Percentiles rank a stretch among this genome's conserved stretches.
phyloP scores from a whole-genome alignment of 2,113 vertebrate genomes.

The Periophthalmodon schlosseri region DNA sequence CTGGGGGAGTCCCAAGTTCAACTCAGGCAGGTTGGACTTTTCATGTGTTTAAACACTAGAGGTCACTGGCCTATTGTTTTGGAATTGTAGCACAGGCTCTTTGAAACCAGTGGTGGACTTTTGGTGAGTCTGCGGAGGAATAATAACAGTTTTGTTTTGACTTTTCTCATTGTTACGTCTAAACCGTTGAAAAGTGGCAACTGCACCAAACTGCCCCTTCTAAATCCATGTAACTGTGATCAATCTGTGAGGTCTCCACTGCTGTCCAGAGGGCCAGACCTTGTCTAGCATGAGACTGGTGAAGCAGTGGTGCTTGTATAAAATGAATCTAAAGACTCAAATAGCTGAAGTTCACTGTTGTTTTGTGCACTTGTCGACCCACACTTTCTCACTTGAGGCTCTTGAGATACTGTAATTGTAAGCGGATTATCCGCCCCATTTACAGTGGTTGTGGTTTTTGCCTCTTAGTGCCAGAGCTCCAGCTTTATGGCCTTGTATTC shows the following conservation, averaged over 20 bases:
- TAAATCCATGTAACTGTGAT: neutral
- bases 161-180: too few species aligned
- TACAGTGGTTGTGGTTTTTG: slow-evolving; percentile 68
- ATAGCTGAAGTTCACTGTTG: neutral
- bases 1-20: neutral
- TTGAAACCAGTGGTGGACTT: neutral
- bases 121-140: too few species aligned
- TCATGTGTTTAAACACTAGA: slow-evolving; percentile 5
- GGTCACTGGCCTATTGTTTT: neutral
- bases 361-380: slow-evolving; percentile 10
- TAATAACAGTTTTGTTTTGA: too few species aligned
- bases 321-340: neutral
- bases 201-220: too few species aligned
- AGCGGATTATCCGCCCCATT: slow-evolving; percentile 71
- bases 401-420: slow-evolving; percentile 48
- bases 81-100: neutral
- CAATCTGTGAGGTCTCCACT: neutral
- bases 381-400: slow-evolving; percentile 19
- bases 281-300: neutral
- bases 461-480: slow-evolving; percentile 57
- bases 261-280: neutral
- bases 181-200: too few species aligned
- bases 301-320: neutral
- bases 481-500: slow-evolving; percentile 74
- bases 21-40: neutral